Evolutionary conservation across 1,140 invertebrate genomes (phyloP).

Genomic region (Euura lappo): DNA sequence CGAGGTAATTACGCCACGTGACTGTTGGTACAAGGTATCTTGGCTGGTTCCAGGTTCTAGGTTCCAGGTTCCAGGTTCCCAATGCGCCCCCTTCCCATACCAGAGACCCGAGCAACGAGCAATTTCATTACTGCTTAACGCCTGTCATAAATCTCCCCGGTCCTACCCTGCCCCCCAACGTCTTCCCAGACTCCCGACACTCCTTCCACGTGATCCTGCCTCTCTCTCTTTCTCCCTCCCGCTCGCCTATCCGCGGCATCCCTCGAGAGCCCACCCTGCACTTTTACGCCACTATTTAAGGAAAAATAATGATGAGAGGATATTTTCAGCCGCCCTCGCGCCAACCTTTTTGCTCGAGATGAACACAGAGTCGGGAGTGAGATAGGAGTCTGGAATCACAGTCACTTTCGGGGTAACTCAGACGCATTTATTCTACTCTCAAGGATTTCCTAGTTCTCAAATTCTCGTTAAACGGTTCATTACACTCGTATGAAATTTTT

Average conservation of each 20-base stretch:
- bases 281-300: constrained; percentile 25
- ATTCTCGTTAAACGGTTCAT: constrained; percentile 12
- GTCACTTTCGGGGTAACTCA: background rate
- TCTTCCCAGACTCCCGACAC: constrained; percentile 23
- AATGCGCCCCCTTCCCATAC: constrained; percentile 33
- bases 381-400: constrained; percentile 5
- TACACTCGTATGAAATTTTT: background rate
- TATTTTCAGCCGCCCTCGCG: constrained; percentile 18
- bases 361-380: background rate
- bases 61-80: constrained; percentile 26
- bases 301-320: constrained; percentile 27
- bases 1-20: constrained; percentile 50
- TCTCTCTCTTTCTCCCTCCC: constrained; percentile 25
- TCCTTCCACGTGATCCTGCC: constrained; percentile 22
- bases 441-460: background rate
- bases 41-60: constrained; percentile 20
- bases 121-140: constrained; percentile 64
- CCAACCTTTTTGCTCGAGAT: too few species aligned
- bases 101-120: constrained; percentile 59
- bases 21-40: constrained; percentile 42
- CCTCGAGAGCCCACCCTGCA: constrained; percentile 10
- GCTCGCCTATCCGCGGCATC: constrained; percentile 24
- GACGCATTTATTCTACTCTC: constrained; percentile 7
- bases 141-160: constrained; percentile 59
- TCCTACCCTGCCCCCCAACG: constrained; percentile 22